Base-by-base conservation (phyloP, 1,140 invertebrate genomes). In the Daktulosphaira vitifoliae region DNA sequence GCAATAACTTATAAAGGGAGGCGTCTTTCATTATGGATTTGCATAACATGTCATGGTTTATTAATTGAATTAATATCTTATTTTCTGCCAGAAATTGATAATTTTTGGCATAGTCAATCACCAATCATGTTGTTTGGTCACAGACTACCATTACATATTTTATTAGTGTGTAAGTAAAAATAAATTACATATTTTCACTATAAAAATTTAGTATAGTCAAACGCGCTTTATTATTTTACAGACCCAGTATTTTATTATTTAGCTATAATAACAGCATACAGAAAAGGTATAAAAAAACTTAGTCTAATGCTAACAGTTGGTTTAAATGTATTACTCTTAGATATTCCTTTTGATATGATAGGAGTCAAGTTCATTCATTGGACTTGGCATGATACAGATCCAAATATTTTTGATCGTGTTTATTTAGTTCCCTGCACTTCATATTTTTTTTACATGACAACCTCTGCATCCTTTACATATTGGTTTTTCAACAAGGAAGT, bases 381-480 rank as follows among this genome's bases (percentile, higher is more conserved):
- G 88, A 88, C 84, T 1, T 90, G 87, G 87, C 88, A 91, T 72
- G 87, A 89, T 72, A 89, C 87, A 0, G 88, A 90, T 74, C 86
- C 87, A 2, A 90, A 90, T 73, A 85, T 91, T 66, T 80, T 71
- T 54, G 87, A 90, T 71, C 78, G 87, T 22, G 83, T 86, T 73
- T 90, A 89, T 74, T 87, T 83, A 82, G 87, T 89, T 0, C 81
- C 81, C 2, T 83, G 81, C 81, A 90, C 85, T 69, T 89, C 86
- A 0, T 90, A 88, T 73, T 90, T 87, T 71, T 44, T 44, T 9
- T 46, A 33, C 46, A 78, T 85, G 0, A 77, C 84, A 0, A 90
- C 89, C 73, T 81, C 86, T 2, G 80, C 82, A 2, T 82, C 83
- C 70, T 87, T 90, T 69, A 82, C 78, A 7, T 84, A 83, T 71